phyloP scores from a whole-genome alignment of 1,140 invertebrate species.

The Eulimnadia texana region DNA sequence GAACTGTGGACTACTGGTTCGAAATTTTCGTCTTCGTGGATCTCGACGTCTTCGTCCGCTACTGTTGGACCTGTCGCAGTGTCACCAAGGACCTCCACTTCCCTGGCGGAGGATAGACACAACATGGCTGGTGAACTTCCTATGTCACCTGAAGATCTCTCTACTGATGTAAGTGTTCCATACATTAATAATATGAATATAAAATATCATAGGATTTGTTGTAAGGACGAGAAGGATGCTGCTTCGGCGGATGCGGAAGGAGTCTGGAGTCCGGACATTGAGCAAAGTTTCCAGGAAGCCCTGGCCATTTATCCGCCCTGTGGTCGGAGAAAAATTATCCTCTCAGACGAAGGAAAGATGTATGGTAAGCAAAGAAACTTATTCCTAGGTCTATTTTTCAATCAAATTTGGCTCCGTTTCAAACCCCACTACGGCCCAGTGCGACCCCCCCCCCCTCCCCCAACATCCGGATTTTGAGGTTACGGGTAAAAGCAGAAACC shows the following conservation, averaged over 20 bases:
- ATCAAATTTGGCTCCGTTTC: too few relatives aligned
- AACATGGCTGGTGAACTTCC: slow-evolving; percentile 14
- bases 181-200: too few relatives aligned
- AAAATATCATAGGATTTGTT: too few relatives aligned
- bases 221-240: slow-evolving; percentile 77
- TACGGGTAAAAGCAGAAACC: neutral
- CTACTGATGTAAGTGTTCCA: slow-evolving; percentile 16
- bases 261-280: slow-evolving; percentile 99
- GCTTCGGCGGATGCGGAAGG: slow-evolving; percentile 93
- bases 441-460: too few relatives aligned
- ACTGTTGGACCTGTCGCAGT: neutral
- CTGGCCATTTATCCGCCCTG: slow-evolving; percentile 98
- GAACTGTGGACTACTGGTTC: neutral
- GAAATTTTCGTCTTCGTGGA: neutral
- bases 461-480: neutral
- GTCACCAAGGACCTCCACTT: neutral
- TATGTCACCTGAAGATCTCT: slow-evolving; percentile 15
- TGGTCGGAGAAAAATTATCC: slow-evolving; percentile 95
- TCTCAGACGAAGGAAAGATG: slow-evolving; percentile 99
- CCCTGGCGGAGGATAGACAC: neutral
- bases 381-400: neutral
- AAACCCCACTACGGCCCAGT: slow-evolving; percentile 1
- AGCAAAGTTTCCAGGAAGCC: slow-evolving; percentile 99
- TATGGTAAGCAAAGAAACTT: slow-evolving; percentile 73
- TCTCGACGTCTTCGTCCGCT: neutral